Percentiles rank a stretch among this genome's conserved stretches.
Evolutionary conservation across 2,888 invertebrate species (phyloP).

Genomic region (Matsumyia berberina): DNA sequence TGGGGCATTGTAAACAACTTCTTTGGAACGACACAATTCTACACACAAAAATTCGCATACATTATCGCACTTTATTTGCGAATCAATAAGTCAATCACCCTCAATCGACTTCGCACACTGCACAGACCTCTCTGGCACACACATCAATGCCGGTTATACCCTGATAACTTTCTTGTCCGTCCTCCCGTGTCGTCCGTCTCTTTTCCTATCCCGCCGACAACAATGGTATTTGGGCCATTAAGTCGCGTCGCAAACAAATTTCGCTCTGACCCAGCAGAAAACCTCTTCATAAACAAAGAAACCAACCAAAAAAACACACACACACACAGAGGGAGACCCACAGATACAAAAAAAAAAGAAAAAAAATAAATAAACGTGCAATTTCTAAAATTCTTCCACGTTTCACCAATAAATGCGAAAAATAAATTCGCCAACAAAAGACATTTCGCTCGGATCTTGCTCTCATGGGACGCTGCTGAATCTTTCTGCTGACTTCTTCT

Average conservation of each 20-base stretch:
- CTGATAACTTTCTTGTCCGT: constrained; percentile 1
- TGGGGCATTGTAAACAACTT: constrained; percentile 19
- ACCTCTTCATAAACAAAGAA: constrained; percentile 16
- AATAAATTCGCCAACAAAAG: constrained; percentile 62
- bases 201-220: background rate
- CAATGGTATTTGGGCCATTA: constrained; percentile 65
- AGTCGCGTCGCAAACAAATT: constrained; percentile 62
- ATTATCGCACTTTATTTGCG: constrained; percentile 61
- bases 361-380: constrained; percentile 15
- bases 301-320: constrained; percentile 6
- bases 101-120: constrained; percentile 6
- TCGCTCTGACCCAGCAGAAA: constrained; percentile 55
- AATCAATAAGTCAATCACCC: constrained; percentile 66
- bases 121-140: background rate
- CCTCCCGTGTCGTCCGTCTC: background rate
- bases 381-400: constrained; percentile 72
- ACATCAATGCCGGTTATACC: background rate
- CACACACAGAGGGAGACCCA: background rate
- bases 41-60: constrained; percentile 30
- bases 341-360: constrained; percentile 7
- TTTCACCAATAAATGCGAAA: constrained; percentile 67
- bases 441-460: constrained; percentile 26
- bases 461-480: constrained; percentile 28
- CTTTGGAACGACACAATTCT: constrained; percentile 6
- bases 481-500: constrained; percentile 28